Conservation (phyloP, 2,113 vertebrate species). For the Microcebus lehilahytsara region DNA sequence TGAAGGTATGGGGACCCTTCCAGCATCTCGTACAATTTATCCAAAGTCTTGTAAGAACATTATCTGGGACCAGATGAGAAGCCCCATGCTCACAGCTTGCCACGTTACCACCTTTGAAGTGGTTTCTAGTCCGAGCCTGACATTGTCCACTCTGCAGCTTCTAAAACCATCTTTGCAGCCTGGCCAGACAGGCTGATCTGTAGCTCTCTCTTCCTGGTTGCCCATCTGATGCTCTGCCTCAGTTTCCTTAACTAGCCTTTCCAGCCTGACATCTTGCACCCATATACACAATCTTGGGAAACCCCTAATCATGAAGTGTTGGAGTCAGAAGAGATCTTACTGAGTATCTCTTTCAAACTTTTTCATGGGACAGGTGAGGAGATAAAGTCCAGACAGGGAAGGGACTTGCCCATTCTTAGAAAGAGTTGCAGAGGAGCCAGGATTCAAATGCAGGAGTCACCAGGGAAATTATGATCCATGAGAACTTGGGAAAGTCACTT, state of each 20-base stretch:
- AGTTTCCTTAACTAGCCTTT: not conserved
- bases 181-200: not conserved
- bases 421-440: not conserved
- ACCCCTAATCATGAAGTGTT: not conserved
- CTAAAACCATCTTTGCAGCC: not conserved
- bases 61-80: not conserved
- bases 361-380: not conserved
- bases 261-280: not conserved
- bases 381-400: not conserved
- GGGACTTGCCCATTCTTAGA: not conserved
- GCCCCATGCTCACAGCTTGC: too few species aligned
- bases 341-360: not conserved
- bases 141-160: not conserved
- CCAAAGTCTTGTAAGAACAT: not conserved
- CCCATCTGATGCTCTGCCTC: not conserved
- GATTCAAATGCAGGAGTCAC: not conserved
- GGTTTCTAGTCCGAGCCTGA: conserved; percentile 7
- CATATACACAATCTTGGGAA: not conserved
- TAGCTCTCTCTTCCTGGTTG: not conserved
- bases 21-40: not conserved
- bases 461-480: not conserved
- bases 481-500: not conserved
- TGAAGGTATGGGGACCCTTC: not conserved
- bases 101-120: not conserved
- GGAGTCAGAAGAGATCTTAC: not conserved